A percentile compares a stretch with the other conserved stretches of the same genome.
Evolutionary conservation across 2,113 vertebrate species (phyloP).

Genomic region (Psammodynastes pulverulentus): DNA sequence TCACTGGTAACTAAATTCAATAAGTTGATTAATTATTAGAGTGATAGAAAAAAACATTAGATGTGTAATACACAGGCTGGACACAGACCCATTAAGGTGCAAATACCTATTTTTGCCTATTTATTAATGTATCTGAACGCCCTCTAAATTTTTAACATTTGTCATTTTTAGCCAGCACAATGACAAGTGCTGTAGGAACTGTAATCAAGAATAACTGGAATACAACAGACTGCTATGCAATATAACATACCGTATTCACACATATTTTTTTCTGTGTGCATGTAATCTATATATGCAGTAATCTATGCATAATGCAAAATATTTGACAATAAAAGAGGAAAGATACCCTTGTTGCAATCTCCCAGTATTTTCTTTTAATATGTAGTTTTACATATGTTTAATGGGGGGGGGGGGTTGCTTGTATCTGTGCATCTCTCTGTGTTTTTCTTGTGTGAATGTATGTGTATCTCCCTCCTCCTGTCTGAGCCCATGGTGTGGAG

Average conservation of each 20-base stretch:
- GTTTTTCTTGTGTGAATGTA: neutral
- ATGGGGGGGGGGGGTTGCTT: neutral
- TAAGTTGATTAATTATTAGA: neutral
- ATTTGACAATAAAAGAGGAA: neutral
- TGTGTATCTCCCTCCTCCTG: neutral
- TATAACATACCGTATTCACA: neutral
- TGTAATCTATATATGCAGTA: neutral
- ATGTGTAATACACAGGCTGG: no score
- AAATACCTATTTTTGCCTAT: neutral
- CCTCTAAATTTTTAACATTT: neutral
- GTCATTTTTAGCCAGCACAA: neutral
- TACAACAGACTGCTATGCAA: neutral
- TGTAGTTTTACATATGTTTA: neutral
- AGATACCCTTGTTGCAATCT: neutral
- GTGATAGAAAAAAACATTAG: conserved; percentile 12
- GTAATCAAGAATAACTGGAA: neutral
- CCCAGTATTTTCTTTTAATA: neutral
- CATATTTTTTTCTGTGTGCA: neutral
- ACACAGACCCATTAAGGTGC: neutral
- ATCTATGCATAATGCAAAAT: neutral
- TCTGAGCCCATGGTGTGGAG: neutral
- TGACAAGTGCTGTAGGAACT: neutral
- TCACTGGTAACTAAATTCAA: neutral
- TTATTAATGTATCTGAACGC: neutral
- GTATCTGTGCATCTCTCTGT: neutral